Base-by-base conservation (phyloP, 2,113 vertebrate species). In the Cryptoleucopteryx plumbea region DNA sequence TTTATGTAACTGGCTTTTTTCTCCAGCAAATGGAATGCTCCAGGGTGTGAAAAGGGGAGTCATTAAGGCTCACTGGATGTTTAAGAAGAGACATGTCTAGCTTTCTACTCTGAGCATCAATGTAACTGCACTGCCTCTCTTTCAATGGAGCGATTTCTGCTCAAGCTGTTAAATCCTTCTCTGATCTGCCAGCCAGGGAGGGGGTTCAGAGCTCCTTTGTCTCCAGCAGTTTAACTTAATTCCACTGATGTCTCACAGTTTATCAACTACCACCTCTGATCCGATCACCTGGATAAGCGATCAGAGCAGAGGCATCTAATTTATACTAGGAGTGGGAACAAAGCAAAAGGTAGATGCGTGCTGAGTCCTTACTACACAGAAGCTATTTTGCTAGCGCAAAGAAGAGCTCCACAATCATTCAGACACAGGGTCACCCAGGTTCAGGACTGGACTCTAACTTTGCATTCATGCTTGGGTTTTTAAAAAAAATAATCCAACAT, bases 181-280 rank as follows among this genome's bases (percentile, higher is more conserved):
- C 88, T 96, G 94, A 94, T 95, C 92, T 88, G 66, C 61, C 85
- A 86, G 61, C 58, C n/a, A 83, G 74, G 52, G 73, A 85, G 36
- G 70, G 48, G 62, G 71, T 79, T 92, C 84, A 79, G 74, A 90
- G 56, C 58, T 93, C 78, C 77, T 94, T 94, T 94, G 79, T 96
- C 92, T 96, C 92, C 90, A 93, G 68, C 66, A 89, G 73, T 85
- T 93, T 82, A 78, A 93, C 90, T 91, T 94, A 90, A 96, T 96
- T 93, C 96, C 62, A 87, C 48, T 72, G 90, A 91, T 88, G 74
- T 71, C 58, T 91, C 27, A 4, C 53, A 65, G 70, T 86, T 96
- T 89, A 94, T 91, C 81, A 94, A 3, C 87, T 59, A 83, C 62
- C 38, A 93, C 62, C 74, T 91, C 90, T 91, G 80, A 91, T 91